Base-by-base conservation (phyloP, 2,113 vertebrate species). In the Corythornis vintsioides region DNA sequence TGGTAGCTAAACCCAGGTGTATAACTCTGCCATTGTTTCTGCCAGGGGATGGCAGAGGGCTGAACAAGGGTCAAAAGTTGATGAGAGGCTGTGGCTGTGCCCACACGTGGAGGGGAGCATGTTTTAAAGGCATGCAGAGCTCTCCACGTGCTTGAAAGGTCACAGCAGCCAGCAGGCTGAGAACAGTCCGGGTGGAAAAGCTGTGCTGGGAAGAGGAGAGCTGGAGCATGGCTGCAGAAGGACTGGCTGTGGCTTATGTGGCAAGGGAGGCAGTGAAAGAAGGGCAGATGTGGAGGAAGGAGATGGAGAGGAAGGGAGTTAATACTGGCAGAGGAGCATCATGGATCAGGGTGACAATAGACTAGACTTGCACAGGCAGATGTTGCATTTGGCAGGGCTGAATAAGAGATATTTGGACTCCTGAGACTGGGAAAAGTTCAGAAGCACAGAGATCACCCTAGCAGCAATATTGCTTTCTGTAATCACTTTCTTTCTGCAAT, bases 1-100 rank as follows among this genome's bases (percentile, higher is more conserved):
- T 2, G 26, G 86, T 88, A 95, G 88, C 79, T 45, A 50, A 80
- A 93, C 47, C 71, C 67, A 4, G 45, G 55, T 0, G 0, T 24
- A 11, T 25, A 40, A 55, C 48, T 25, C 38, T 42, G 66, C 65
- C 60, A 60, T 53, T 38, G 76, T 75, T 31, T 47, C 55, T 83
- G 60, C n/a, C 26, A 19, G 71, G 26, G 53, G 18, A 38, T 18
- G 56, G 78, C n/a, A 38, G 65, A 35, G 82, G 29, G 20, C 80
- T 33, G 3, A 73, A 48, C 78, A 13, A 55, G 86, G 95, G 96
- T 94, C 93, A 93, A 12, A 80, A 88, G 94, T 90, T 94, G 25
- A 93, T 0, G 31, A 21, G 81, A 21, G 35, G 55, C 83, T 7
- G 40, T 21, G 63, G 25, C 31, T n/a, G 55, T 5, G 65, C 57